Percentiles rank a stretch among this genome's conserved stretches.
Evolutionary conservation across 2,888 invertebrate genomes (phyloP).

Genomic region (Pseudeuparius sepicola): DNA sequence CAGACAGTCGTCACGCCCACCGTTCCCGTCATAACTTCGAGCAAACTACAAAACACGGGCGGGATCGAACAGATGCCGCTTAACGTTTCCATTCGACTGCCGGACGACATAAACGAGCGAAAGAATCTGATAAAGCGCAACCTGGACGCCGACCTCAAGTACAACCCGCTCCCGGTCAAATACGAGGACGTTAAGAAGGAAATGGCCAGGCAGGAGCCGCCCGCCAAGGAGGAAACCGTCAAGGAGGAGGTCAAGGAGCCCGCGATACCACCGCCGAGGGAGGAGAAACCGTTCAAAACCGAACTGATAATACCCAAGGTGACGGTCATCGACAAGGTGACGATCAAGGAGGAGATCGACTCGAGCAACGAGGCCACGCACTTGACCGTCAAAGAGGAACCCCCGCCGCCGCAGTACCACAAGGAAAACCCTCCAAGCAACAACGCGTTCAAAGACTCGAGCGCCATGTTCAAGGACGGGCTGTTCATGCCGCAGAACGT

Average conservation of each 20-base stretch:
- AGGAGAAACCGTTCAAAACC: constrained; percentile 44
- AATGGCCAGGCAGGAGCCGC: constrained; percentile 28
- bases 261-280: constrained; percentile 25
- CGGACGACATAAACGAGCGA: constrained; percentile 38
- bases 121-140: constrained; percentile 38
- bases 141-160: constrained; percentile 26
- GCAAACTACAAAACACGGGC: constrained; percentile 21
- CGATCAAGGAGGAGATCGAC: constrained; percentile 36
- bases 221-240: constrained; percentile 26
- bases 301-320: constrained; percentile 54
- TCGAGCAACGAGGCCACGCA: constrained; percentile 31
- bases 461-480: constrained; percentile 26
- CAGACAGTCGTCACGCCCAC: constrained; percentile 20
- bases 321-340: constrained; percentile 42
- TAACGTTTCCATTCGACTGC: constrained; percentile 38
- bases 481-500: constrained; percentile 32
- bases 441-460: too few species aligned
- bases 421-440: too few species aligned
- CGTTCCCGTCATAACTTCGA: constrained; percentile 29
- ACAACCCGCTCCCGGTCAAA: constrained; percentile 21
- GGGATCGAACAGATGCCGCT: constrained; percentile 30
- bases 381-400: constrained; percentile 29
- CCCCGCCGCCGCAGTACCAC: constrained; percentile 16
- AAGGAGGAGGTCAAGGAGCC: constrained; percentile 30
- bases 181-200: constrained; percentile 32